Conservation (phyloP, 2,888 invertebrate genomes). For the Drosophila incognita region DNA sequence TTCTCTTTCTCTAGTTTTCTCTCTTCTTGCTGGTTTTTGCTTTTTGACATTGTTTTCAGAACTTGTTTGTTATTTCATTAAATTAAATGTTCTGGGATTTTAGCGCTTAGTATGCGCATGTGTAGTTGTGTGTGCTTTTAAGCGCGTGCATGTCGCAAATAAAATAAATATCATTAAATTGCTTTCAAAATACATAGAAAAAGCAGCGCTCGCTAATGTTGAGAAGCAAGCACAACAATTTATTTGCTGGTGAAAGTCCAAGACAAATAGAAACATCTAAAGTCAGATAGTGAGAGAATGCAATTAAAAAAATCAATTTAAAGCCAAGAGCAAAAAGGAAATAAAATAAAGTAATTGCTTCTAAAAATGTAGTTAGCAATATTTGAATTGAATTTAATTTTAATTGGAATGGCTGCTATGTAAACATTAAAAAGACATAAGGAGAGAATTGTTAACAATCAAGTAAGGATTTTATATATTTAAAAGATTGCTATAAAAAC, state of each 20-base stretch:
- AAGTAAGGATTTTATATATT: not conserved
- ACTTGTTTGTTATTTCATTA: slow-evolving; percentile 79
- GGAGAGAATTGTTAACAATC: not conserved
- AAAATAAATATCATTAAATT: slow-evolving; percentile 72
- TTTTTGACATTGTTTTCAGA: slow-evolving; percentile 63
- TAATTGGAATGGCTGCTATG: slow-evolving; percentile 8
- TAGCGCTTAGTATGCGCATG: slow-evolving; percentile 24
- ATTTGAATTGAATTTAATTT: slow-evolving; percentile 1
- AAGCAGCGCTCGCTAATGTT: slow-evolving; percentile 42
- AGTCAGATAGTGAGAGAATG: not conserved
- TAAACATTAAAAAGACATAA: not conserved
- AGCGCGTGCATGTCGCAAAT: slow-evolving; percentile 53
- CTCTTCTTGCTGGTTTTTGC: slow-evolving; percentile 45
- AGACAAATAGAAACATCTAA: slow-evolving; percentile 6
- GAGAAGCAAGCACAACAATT: slow-evolving; percentile 35
- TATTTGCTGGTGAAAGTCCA: slow-evolving; percentile 24
- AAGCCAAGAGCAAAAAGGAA: not conserved
- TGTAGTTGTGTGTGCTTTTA: slow-evolving; percentile 23
- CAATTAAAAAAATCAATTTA: slow-evolving; percentile 26
- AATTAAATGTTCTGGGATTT: slow-evolving; percentile 73
- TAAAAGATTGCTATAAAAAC: not conserved
- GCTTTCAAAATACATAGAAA: slow-evolving; percentile 57
- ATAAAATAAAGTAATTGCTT: not conserved
- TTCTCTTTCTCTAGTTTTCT: slow-evolving; percentile 16
- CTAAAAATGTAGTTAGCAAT: not conserved